phyloP scores from a whole-genome alignment of 1,140 invertebrate genomes.

The Sweltsa coloradensis region DNA sequence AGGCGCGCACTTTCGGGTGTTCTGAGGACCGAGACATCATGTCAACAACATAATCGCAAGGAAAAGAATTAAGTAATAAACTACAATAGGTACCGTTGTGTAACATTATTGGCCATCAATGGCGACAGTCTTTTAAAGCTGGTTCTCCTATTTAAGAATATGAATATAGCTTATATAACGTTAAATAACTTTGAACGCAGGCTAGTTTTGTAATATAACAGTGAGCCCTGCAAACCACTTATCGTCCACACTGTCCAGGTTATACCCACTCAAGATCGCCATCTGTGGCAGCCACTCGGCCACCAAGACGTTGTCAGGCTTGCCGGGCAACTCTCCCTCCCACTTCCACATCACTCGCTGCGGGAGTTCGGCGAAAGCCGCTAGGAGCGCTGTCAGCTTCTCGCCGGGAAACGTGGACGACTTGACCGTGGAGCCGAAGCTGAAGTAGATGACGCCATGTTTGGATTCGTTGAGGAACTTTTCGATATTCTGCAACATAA shows the following conservation, averaged over 20 bases:
- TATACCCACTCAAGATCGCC: constrained; percentile 42
- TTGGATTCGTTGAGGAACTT: constrained; percentile 21
- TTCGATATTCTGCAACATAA: constrained; percentile 22
- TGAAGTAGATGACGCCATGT: constrained; percentile 30
- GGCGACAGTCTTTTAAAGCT: too few species aligned
- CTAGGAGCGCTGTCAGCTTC: constrained; percentile 29
- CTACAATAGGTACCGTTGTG: too few species aligned
- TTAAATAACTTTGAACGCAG: too few species aligned
- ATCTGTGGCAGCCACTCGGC: constrained; percentile 55
- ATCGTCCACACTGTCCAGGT: too few species aligned
- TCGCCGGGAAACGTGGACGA: constrained; percentile 24
- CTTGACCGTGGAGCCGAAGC: constrained; percentile 30
- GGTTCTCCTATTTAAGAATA: too few species aligned
- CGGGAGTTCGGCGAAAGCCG: constrained; percentile 40
- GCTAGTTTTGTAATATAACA: too few species aligned
- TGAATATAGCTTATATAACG: too few species aligned
- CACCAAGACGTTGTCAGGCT: constrained; percentile 43
- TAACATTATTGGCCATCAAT: too few species aligned
- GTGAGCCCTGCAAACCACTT: too few species aligned
- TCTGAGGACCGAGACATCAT: too few species aligned
- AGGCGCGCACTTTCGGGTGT: constrained; percentile 27
- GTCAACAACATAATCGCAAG: too few species aligned
- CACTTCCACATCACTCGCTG: constrained; percentile 51
- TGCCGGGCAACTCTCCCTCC: constrained; percentile 30
- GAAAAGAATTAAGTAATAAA: too few species aligned